Conservation (phyloP, 2,113 vertebrate species). For the Bubalus kerabau region DNA sequence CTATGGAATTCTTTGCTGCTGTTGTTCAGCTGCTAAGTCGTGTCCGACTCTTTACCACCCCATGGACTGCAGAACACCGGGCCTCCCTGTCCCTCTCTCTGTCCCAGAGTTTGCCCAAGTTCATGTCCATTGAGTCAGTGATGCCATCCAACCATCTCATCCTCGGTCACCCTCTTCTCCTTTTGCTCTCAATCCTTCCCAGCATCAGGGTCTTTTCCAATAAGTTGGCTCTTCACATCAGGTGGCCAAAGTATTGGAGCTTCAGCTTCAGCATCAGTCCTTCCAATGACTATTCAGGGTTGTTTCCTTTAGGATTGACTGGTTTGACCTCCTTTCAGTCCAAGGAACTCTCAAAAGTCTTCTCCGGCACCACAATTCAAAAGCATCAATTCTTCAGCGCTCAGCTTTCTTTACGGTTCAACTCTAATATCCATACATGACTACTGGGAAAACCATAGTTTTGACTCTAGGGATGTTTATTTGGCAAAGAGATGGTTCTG, state of each 20-base stretch:
- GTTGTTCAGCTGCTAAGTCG: not conserved
- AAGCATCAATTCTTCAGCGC: not conserved
- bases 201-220: not conserved
- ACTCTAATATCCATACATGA: not conserved
- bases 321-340: not conserved
- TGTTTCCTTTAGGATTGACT: not conserved
- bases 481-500: not conserved
- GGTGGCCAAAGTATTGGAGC: not conserved
- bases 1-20: not conserved
- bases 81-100: not conserved
- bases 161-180: not conserved
- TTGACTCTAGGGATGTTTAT: not conserved
- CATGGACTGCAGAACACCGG: fast-evolving
- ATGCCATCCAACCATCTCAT: not conserved
- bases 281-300: not conserved
- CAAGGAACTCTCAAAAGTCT: not conserved
- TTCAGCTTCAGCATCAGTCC: not conserved
- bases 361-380: not conserved
- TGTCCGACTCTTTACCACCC: not conserved
- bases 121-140: not conserved
- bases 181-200: not conserved
- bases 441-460: not conserved
- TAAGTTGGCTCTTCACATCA: not conserved
- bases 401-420: not conserved
- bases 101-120: not conserved